Conservation (phyloP, 2,797 vertebrate genomes). For the Bucorvus abyssinicus region DNA sequence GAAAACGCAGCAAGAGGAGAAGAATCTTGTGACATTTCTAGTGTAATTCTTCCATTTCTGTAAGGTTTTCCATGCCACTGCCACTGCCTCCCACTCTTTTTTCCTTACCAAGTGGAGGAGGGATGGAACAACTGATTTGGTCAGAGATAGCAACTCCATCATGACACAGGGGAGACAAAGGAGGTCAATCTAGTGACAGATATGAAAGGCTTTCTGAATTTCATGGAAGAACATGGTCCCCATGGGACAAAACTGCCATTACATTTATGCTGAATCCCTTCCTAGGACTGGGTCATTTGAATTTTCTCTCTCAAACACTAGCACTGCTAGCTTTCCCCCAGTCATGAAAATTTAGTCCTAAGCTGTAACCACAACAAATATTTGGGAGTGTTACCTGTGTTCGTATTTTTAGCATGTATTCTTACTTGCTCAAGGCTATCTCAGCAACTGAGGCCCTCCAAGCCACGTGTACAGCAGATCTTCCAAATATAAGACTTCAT, state of each 20-base stretch:
- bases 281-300: background rate
- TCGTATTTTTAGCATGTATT: background rate
- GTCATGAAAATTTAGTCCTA: background rate
- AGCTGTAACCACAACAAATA: background rate
- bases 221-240: background rate
- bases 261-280: background rate
- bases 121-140: background rate
- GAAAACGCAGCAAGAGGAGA: background rate
- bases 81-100: background rate
- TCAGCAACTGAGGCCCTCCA: background rate
- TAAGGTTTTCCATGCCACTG: slow-evolving; percentile 8
- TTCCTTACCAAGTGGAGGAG: background rate
- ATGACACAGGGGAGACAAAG: background rate
- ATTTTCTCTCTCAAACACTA: background rate
- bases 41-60: background rate
- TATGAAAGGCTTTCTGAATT: background rate
- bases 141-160: background rate
- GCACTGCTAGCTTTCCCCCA: background rate
- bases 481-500: background rate
- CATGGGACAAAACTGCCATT: background rate
- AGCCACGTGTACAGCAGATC: background rate
- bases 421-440: background rate
- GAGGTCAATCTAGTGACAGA: background rate
- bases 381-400: background rate
- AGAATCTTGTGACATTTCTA: background rate